A percentile compares a stretch with the other conserved stretches of the same genome.
phyloP scores from a whole-genome alignment of 2,113 vertebrate species.

The Sterrhoptilus dennistouni region DNA sequence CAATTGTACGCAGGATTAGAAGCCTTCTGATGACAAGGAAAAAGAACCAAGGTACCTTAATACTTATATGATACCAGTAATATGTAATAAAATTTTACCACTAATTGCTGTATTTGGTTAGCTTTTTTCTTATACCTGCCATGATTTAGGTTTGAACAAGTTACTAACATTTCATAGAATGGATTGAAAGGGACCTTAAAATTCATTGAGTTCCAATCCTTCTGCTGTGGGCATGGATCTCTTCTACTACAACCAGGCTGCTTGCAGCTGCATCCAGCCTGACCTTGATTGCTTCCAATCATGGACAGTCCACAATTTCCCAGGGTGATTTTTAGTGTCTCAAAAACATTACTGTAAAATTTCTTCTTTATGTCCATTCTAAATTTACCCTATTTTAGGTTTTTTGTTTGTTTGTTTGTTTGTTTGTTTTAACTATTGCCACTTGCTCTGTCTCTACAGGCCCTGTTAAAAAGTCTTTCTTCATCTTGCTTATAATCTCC shows the following conservation, averaged over 20 bases:
- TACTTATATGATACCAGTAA: background rate
- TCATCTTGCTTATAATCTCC: background rate
- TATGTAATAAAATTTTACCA: background rate
- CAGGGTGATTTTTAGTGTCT: background rate
- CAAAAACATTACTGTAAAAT: fast-evolving
- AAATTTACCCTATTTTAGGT: background rate
- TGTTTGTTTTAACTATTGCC: background rate
- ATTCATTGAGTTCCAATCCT: background rate
- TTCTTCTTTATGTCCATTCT: background rate
- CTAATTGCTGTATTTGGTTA: background rate
- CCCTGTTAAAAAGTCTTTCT: background rate
- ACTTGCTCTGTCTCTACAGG: background rate
- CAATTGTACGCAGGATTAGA: background rate
- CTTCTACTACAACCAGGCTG: background rate
- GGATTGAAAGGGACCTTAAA: background rate
- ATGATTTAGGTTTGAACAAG: background rate
- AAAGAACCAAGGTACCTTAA: background rate
- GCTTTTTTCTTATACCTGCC: background rate
- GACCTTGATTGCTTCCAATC: background rate
- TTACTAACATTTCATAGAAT: background rate
- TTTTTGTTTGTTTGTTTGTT: too few relatives aligned
- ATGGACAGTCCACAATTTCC: background rate
- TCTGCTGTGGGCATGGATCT: fast-evolving
- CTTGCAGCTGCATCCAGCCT: background rate
- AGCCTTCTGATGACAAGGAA: background rate